These are phyloP conservation scores for Gorsachius goisagi DNA, from an alignment of 2,113 vertebrate genomes.

Conservation along the genomic window DNA sequence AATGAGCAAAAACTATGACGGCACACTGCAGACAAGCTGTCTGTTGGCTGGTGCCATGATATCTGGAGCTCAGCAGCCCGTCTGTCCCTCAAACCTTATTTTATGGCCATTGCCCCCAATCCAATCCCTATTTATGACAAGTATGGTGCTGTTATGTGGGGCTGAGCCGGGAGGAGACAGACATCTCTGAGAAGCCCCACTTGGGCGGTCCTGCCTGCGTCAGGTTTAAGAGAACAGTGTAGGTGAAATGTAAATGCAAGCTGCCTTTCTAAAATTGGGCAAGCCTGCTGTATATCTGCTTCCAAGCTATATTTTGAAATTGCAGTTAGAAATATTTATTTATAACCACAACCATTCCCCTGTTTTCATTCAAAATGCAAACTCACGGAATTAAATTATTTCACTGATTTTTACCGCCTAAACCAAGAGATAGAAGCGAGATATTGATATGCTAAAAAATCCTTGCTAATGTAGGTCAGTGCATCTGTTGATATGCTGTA, in stretches of 20 bases:
- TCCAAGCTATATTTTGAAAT: background rate
- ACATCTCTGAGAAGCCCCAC: background rate
- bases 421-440: background rate
- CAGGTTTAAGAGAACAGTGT: background rate
- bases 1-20: background rate
- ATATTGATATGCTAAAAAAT: background rate
- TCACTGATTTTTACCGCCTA: background rate
- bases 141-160: background rate
- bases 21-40: background rate
- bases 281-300: background rate
- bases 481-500: background rate
- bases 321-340: background rate
- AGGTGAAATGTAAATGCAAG: background rate
- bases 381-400: background rate
- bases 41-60: background rate
- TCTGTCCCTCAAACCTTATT: conserved; percentile 41
- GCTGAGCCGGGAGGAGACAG: background rate
- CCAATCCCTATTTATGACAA: conserved; percentile 43
- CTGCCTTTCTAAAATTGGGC: background rate
- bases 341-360: background rate
- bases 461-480: background rate
- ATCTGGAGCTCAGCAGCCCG: conserved; percentile 15
- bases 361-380: background rate
- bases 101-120: conserved; percentile 27
- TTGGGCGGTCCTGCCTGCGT: background rate